Evolutionary conservation across 2,113 vertebrate genomes (phyloP).

Genomic region (Butorides virescens): DNA sequence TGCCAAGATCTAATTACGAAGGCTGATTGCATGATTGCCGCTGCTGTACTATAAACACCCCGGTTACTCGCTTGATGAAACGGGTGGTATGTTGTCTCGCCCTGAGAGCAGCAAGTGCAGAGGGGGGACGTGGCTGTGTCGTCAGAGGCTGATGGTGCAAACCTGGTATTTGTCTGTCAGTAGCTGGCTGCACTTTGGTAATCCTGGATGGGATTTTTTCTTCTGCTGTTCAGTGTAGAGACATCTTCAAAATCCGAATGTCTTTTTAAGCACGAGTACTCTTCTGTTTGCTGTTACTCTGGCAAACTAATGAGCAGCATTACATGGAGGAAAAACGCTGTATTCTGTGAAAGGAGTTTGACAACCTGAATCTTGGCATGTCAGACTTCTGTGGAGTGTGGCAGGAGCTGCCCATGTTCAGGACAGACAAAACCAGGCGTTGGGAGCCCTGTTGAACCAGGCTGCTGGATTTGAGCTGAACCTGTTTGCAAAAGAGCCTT

Average conservation of each 20-base stretch:
- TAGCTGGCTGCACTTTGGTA: not conserved
- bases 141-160: not conserved
- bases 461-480: not conserved
- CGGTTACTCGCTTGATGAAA: not conserved
- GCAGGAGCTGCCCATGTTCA: not conserved
- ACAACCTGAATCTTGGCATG: not conserved
- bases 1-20: constrained; percentile 51
- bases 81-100: not conserved
- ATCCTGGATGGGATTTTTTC: not conserved
- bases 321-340: not conserved
- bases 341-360: not conserved
- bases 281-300: not conserved
- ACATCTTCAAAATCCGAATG: not conserved
- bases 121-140: not conserved
- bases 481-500: not conserved
- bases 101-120: not conserved
- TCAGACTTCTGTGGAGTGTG: not conserved
- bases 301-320: not conserved
- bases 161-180: fast-evolving
- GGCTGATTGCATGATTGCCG: constrained; percentile 46
- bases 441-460: not conserved
- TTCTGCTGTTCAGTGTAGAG: not conserved
- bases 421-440: not conserved
- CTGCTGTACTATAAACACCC: constrained; percentile 23
- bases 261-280: not conserved